Evolutionary conservation across 2,888 invertebrate species (phyloP), one percentile per base, ranked within the genome.

Genomic region (Stenodema calcarata): DNA sequence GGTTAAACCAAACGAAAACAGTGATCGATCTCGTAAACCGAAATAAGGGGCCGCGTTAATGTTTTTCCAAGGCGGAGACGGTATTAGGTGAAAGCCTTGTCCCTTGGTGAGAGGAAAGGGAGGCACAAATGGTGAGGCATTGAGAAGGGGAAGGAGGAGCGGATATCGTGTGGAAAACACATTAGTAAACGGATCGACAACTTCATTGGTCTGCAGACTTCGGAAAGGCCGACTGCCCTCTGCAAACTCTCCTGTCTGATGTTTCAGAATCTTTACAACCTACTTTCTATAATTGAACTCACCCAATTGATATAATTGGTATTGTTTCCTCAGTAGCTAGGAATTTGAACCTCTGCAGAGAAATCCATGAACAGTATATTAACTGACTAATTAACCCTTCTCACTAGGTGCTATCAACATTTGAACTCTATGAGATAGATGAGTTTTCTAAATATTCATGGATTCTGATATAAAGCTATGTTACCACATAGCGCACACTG

Each of bases 141-240:
- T 28, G 70, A 28, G 35, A 11, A n/a, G n/a, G 27, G 14, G 70
- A n/a, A 18, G 18, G 54, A 54, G 54, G 54, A 54, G 54, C 54
- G 70, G 28, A 70, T 70, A 70, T 70, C 70, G 70, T 70, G 70
- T 16, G 12, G 70, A 28, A 70, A 70, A 70, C 70, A 70, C 70
- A 70, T 28, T 70, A 70, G 70, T 70, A 70, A 70, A 70, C 70
- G 70, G 70, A 70, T 70, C 70, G 70, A 70, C 70, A 70, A 70
- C 70, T 70, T 70, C 70, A 70, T 70, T 14, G 70, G 70, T 70
- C 54, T 54, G 54, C 54, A 54, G 54, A 18, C 18, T 54, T n/a
- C 7, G 54, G 54, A 54, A 54, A 54, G 54, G 54, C 54, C 54
- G 7, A 54, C 54, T 54, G 54, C 54, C 54, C 54, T 18, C 54